Percentiles rank a stretch among this genome's conserved stretches.
phyloP scores from a whole-genome alignment of 2,888 invertebrate genomes.

The Mongoloraphidia duomilia region DNA sequence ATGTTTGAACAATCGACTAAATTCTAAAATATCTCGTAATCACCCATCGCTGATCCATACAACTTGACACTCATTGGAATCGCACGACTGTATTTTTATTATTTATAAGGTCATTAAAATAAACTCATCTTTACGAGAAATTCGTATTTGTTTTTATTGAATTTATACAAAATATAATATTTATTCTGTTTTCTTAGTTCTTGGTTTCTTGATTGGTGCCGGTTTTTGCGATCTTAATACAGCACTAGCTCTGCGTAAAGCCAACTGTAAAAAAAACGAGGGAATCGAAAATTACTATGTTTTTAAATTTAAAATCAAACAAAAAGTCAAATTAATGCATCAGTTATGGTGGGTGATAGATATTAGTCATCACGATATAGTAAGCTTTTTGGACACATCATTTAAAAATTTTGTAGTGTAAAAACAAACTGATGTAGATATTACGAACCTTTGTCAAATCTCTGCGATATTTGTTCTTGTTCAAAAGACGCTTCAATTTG shows the following conservation, averaged over 20 bases:
- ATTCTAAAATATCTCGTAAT: no score
- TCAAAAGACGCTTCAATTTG: conserved; percentile 68
- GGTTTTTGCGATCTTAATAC: conserved; percentile 85
- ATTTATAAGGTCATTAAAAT: no score
- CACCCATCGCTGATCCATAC: no score
- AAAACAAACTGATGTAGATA: conserved; percentile 3
- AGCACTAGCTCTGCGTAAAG: conserved; percentile 84
- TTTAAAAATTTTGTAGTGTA: conserved; percentile 7
- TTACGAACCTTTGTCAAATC: conserved; percentile 62
- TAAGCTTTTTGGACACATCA: conserved; percentile 10
- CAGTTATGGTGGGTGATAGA: conserved; percentile 4
- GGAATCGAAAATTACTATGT: conserved; percentile 2
- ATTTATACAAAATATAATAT: conserved; percentile 21
- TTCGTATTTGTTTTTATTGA: background rate
- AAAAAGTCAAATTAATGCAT: conserved; percentile 4
- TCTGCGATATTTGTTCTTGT: conserved; percentile 72
- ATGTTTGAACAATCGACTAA: no score
- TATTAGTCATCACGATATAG: background rate
- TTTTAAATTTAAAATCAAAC: conserved; percentile 1
- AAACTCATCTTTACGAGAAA: no score
- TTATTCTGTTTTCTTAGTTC: conserved; percentile 71
- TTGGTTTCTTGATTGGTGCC: conserved; percentile 64
- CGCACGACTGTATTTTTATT: no score
- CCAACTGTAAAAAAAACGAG: conserved; percentile 46
- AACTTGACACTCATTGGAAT: no score